Percentiles rank a stretch among this genome's conserved stretches.
Conservation (phyloP, 2,888 invertebrate genomes). For the Tiphia femorata region DNA sequence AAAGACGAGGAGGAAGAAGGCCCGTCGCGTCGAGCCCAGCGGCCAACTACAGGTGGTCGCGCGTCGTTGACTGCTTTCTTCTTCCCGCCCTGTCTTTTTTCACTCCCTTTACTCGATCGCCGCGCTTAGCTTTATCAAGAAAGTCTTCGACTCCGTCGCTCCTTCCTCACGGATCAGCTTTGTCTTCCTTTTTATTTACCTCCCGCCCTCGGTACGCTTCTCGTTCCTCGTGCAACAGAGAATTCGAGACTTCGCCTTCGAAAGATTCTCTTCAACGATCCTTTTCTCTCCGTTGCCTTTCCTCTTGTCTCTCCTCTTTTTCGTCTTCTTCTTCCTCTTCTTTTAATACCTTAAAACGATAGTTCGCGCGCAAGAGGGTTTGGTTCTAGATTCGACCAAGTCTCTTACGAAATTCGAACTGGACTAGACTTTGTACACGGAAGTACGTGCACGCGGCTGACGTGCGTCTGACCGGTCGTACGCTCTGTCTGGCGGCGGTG, state of each 20-base stretch:
- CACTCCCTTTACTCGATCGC: too few species aligned
- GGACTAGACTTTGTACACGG: conserved; percentile 11
- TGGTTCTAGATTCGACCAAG: too few species aligned
- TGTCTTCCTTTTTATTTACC: conserved; percentile 13
- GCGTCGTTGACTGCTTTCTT: conserved; percentile 39
- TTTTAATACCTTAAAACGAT: not conserved
- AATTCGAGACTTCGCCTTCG: too few species aligned
- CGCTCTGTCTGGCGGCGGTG: conserved; percentile 32
- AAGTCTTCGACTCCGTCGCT: too few species aligned
- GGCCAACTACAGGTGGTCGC: conserved; percentile 67
- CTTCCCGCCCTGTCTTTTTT: conserved; percentile 15
- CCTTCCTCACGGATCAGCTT: conserved; percentile 9
- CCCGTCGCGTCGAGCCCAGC: conserved; percentile 36
- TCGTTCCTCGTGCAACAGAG: too few species aligned
- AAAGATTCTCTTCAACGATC: too few species aligned
- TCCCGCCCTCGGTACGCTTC: not conserved
- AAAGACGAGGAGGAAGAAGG: conserved; percentile 13
- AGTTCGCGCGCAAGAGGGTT: too few species aligned
- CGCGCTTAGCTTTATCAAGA: too few species aligned
- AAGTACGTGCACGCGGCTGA: conserved; percentile 49
- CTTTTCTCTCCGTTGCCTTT: not conserved
- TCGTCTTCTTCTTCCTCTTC: not conserved
- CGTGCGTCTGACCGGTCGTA: conserved; percentile 50
- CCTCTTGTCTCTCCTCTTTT: not conserved
- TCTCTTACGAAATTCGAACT: not conserved